These are phyloP conservation scores for Actinopyga echinites DNA, from an alignment of 53 echinoderm and acorn worm species.

Conservation along the genomic window DNA sequence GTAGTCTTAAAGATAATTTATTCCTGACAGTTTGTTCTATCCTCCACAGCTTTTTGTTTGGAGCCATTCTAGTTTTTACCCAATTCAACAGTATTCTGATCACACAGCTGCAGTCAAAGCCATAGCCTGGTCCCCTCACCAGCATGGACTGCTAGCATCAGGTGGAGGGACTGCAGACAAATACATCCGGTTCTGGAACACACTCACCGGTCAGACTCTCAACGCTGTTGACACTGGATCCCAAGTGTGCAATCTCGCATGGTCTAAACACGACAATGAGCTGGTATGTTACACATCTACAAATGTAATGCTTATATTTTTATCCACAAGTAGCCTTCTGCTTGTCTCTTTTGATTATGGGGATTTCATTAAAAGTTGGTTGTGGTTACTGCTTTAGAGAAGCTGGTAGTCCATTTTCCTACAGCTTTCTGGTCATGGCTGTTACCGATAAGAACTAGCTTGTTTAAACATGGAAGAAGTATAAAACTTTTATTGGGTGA, in stretches of 20 bases:
- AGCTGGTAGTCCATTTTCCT: too few species aligned
- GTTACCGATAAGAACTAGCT: too few species aligned
- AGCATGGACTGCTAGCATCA: slow-evolving; percentile 93
- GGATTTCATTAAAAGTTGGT: too few species aligned
- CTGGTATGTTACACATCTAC: slow-evolving; percentile 57
- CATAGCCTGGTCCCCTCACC: slow-evolving; percentile 99
- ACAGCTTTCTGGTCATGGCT: too few species aligned
- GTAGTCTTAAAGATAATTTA: too few species aligned
- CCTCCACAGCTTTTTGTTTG: slow-evolving; percentile 86
- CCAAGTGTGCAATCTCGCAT: slow-evolving; percentile 98
- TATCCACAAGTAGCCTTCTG: background rate
- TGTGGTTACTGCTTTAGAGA: too few species aligned
- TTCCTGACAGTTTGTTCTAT: background rate
- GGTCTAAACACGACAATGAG: slow-evolving; percentile 99
- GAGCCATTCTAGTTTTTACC: slow-evolving; percentile 89
- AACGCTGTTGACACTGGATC: slow-evolving; percentile 96
- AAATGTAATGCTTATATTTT: background rate
- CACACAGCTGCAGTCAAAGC: slow-evolving; percentile 97
- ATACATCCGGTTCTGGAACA: slow-evolving; percentile 96
- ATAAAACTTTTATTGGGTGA: too few species aligned
- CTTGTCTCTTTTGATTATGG: background rate
- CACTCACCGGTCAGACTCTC: slow-evolving; percentile 84
- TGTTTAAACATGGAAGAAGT: too few species aligned
- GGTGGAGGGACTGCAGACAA: slow-evolving; percentile 96
- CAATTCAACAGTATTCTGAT: slow-evolving; percentile 90